Evolutionary conservation across 2,888 invertebrate species (phyloP).

Genomic region (Eurytoma adleriae): DNA sequence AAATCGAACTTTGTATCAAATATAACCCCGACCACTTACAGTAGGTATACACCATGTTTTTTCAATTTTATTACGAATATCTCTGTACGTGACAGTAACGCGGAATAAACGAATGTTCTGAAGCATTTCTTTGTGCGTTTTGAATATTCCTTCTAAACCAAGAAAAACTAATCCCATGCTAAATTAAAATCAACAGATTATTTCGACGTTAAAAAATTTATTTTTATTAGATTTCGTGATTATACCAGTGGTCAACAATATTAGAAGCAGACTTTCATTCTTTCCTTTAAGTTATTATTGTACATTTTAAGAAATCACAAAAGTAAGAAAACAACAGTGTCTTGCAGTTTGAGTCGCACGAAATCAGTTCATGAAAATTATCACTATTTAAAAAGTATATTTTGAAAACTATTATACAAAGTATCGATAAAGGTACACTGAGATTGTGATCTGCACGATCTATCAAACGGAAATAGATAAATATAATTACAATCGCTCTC

Average conservation of each 20-base stretch:
- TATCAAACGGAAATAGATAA: slow-evolving; percentile 33
- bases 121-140: slow-evolving; percentile 33
- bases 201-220: slow-evolving; percentile 31
- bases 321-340: slow-evolving; percentile 32
- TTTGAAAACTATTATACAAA: slow-evolving; percentile 58
- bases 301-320: slow-evolving; percentile 37
- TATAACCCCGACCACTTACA: slow-evolving; percentile 56
- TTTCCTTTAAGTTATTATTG: slow-evolving; percentile 42
- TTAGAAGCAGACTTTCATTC: slow-evolving; percentile 3
- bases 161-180: not conserved
- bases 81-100: slow-evolving; percentile 62
- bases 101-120: slow-evolving; percentile 62
- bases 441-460: slow-evolving; percentile 10
- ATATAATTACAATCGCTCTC: slow-evolving; percentile 49
- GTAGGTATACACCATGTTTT: slow-evolving; percentile 60
- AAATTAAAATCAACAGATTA: not conserved
- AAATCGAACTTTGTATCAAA: slow-evolving; percentile 60
- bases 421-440: slow-evolving; percentile 39
- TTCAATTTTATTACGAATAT: slow-evolving; percentile 63
- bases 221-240: slow-evolving; percentile 26
- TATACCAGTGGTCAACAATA: slow-evolving; percentile 2
- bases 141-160: not conserved
- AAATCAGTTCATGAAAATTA: slow-evolving; percentile 34
- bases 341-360: slow-evolving; percentile 8
- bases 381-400: slow-evolving; percentile 52